These are phyloP conservation scores for Selenia dentaria DNA, from an alignment of 2,888 invertebrate species.

Conservation along the genomic window DNA sequence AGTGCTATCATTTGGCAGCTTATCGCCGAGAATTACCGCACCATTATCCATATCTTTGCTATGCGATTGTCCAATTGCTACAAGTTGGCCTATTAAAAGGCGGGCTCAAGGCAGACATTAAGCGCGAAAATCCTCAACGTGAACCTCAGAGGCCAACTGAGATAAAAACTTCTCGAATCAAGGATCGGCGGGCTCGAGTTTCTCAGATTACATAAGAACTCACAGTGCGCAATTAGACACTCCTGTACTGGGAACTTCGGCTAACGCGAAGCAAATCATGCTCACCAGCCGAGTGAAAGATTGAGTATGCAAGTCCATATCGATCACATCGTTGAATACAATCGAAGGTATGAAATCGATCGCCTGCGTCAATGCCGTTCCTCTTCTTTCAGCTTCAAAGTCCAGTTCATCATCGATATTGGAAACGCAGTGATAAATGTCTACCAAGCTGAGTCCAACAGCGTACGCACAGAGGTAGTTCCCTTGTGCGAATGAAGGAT, in stretches of 20 bases:
- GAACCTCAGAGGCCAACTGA: slow-evolving; percentile 43
- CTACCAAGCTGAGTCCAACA: slow-evolving; percentile 53
- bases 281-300: slow-evolving; percentile 46
- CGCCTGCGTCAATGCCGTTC: slow-evolving; percentile 45
- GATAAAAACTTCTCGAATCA: slow-evolving; percentile 58
- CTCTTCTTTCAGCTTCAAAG: slow-evolving; percentile 46
- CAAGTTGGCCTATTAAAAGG: slow-evolving; percentile 67
- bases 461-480: slow-evolving; percentile 58
- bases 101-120: slow-evolving; percentile 54
- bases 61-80: slow-evolving; percentile 59
- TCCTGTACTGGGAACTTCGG: slow-evolving; percentile 53
- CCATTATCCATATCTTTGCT: slow-evolving; percentile 56
- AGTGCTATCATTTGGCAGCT: slow-evolving; percentile 38
- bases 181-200: slow-evolving; percentile 38
- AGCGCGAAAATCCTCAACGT: slow-evolving; percentile 45
- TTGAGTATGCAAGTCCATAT: slow-evolving; percentile 38
- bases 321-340: slow-evolving; percentile 55
- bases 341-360: slow-evolving; percentile 64
- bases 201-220: slow-evolving; percentile 19
- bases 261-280: slow-evolving; percentile 61
- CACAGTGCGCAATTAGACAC: slow-evolving; percentile 50
- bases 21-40: slow-evolving; percentile 55
- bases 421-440: slow-evolving; percentile 59
- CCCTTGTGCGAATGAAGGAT: slow-evolving; percentile 45
- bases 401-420: slow-evolving; percentile 57